Evolutionary conservation across 2,113 vertebrate genomes (phyloP), one percentile per base, ranked within the genome.

Genomic region (Cyprinus carpio): DNA sequence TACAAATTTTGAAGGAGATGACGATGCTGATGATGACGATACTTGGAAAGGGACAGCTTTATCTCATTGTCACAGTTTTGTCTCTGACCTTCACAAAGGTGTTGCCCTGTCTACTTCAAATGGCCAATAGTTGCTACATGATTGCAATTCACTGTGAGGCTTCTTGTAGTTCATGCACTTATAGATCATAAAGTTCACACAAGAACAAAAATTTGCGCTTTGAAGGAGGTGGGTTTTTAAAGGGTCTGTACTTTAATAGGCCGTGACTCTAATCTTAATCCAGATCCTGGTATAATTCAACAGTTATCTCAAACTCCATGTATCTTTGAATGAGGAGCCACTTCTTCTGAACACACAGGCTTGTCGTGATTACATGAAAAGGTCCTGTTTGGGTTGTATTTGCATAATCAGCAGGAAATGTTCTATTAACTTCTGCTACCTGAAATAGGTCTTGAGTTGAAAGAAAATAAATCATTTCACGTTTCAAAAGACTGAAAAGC

Each of bases 41-140:
- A 16, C 49, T 62, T 76, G 74, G 69, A 75, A 83, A 56, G 83
- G 71, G 56, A 88, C 40, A 18, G n/a, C 65, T 62, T 69, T 67
- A 54, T 90, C 88, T 90, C 90, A 89, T 90, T 87, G 90, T 87
- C 91, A 85, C 56, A 89, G 90, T 85, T 90, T 90, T 90, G 90
- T 91, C 87, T 87, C 90, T 89, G 89, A 90, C 90, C 91, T 85
- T 43, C 65, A 62, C 29, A 58, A 72, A 77, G 65, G 40, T 90
- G 78, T 88, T 90, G 82, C 83, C 83, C 64, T 58, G 81, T 54
- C 72, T 58, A 54, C 80, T 20, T 82, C n/a, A 23, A 40, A 71
- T 56, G 78, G 84, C 77, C 69, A 80, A 46, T 85, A 74, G 78
- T 81, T 46, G 37, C 56, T 40, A 87, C 77, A 58, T 75, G 46